These are phyloP conservation scores for Parapsyche elsis DNA, from an alignment of 1,140 invertebrate genomes.

Conservation along the genomic window DNA sequence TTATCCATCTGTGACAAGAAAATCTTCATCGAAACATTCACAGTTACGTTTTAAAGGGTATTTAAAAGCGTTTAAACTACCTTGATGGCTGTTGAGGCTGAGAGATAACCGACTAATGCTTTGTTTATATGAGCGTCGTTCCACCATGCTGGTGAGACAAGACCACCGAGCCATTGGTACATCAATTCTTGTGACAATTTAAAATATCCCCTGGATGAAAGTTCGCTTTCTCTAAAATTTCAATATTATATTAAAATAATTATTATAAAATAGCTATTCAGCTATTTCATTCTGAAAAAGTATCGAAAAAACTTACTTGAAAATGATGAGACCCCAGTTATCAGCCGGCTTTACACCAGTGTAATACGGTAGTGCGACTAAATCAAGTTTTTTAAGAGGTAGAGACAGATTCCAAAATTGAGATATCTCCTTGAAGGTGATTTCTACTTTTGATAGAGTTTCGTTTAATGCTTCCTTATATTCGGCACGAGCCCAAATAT, in stretches of 20 bases:
- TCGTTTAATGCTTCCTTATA: conserved; percentile 67
- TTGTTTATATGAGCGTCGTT: conserved; percentile 77
- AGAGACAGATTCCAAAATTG: conserved; percentile 66
- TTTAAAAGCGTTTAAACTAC: conserved; percentile 59
- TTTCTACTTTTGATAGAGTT: conserved; percentile 59
- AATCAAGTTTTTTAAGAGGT: conserved; percentile 80
- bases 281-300: not conserved
- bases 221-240: conserved; percentile 74
- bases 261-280: not conserved
- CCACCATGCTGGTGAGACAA: conserved; percentile 78
- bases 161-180: conserved; percentile 81
- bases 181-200: conserved; percentile 74
- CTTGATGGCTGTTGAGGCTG: conserved; percentile 73
- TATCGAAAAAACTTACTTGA: conserved; percentile 71
- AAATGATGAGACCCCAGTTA: conserved; percentile 81
- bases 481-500: conserved; percentile 80
- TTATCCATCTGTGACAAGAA: conserved; percentile 69
- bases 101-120: conserved; percentile 78
- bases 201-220: conserved; percentile 70
- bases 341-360: conserved; percentile 75
- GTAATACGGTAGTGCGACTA: conserved; percentile 87
- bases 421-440: conserved; percentile 60
- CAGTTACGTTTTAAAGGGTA: not conserved
- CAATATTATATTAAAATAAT: not conserved
- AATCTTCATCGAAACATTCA: not conserved